Conservation (phyloP, 2,113 vertebrate species). For the Percopsis transmontana region DNA sequence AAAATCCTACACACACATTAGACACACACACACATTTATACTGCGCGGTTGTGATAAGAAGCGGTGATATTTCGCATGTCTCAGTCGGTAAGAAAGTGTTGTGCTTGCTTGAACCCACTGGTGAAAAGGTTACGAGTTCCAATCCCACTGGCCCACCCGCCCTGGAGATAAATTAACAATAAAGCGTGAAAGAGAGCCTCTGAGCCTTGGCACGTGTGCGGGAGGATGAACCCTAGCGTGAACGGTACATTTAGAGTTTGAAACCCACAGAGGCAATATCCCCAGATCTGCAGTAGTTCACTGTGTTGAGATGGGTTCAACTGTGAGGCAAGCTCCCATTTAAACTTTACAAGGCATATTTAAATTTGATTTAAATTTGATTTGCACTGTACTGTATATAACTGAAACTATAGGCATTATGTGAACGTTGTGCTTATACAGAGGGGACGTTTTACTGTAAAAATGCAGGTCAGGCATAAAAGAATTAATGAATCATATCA, state of each 20-base stretch:
- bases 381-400: conserved; percentile 34
- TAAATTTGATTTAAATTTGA: conserved; percentile 25
- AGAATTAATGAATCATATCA: conserved; percentile 58
- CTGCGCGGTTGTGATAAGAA: neutral
- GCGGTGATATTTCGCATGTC: neutral
- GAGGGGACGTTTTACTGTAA: conserved; percentile 19
- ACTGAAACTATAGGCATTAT: conserved; percentile 41
- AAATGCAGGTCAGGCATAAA: conserved; percentile 58
- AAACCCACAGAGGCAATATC: neutral
- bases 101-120: neutral
- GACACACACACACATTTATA: neutral
- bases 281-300: conserved; percentile 31
- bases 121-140: conserved; percentile 13
- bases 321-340: conserved; percentile 45
- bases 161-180: conserved; percentile 50
- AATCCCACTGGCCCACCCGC: conserved; percentile 29
- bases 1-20: neutral
- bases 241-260: conserved; percentile 32
- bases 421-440: conserved; percentile 37
- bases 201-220: conserved; percentile 29
- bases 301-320: conserved; percentile 45
- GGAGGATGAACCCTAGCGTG: conserved; percentile 37
- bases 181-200: conserved; percentile 37
- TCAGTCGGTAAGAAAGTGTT: neutral
- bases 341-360: conserved; percentile 55